phyloP scores from a whole-genome alignment of 37 sponge, comb jelly and placozoan species.

The Aplysina aerophoba region DNA sequence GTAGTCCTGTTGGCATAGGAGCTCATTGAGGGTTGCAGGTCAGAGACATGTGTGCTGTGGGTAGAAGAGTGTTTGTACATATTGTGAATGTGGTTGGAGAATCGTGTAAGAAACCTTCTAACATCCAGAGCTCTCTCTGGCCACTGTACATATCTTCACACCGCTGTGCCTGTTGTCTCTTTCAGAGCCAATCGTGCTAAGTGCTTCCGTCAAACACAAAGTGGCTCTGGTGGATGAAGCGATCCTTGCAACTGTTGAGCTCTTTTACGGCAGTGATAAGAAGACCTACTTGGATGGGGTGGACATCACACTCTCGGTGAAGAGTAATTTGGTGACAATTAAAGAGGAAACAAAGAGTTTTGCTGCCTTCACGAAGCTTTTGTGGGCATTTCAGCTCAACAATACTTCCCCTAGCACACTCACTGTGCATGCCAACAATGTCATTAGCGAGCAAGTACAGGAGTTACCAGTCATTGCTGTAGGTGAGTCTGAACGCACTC shows the following conservation, averaged over 20 bases:
- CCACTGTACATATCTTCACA: too few species aligned
- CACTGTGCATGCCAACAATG: not conserved
- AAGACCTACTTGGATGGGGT: not conserved
- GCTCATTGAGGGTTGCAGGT: too few species aligned
- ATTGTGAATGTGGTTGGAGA: too few species aligned
- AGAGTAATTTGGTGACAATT: too few species aligned
- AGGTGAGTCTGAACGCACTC: not conserved
- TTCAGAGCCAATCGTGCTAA: not conserved
- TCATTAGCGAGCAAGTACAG: not conserved
- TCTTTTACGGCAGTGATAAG: not conserved
- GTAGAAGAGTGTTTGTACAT: too few species aligned
- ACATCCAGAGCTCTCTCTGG: too few species aligned
- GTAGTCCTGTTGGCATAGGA: too few species aligned
- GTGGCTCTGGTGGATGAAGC: conserved; percentile 20
- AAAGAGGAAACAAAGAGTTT: not conserved
- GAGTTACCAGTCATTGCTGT: not conserved
- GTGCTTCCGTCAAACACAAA: not conserved
- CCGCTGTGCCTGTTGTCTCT: not conserved
- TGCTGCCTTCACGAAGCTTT: not conserved
- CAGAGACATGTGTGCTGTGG: too few species aligned
- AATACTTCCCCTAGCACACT: not conserved
- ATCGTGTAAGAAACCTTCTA: too few species aligned
- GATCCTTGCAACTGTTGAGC: not conserved
- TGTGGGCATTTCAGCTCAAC: not conserved
- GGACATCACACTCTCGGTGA: not conserved